Evolutionary conservation across 2,888 invertebrate genomes (phyloP).

Genomic region (Erynnis tages): DNA sequence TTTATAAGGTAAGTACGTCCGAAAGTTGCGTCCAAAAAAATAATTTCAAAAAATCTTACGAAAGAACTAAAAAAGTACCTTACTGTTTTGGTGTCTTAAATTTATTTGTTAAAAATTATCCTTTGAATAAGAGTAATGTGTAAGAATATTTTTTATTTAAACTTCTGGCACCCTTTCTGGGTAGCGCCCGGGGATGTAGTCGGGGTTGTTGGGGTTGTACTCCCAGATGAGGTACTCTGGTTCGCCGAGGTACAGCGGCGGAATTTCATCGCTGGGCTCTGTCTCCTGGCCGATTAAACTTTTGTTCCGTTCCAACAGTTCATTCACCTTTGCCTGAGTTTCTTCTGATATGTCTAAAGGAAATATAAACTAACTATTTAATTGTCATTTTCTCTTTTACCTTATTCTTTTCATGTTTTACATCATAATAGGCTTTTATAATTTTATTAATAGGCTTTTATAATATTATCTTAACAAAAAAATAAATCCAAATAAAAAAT

Average conservation of each 20-base stretch:
- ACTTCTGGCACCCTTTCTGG: slow-evolving; percentile 64
- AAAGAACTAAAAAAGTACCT: not conserved
- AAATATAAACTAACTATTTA: not conserved
- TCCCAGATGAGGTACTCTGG: slow-evolving; percentile 78
- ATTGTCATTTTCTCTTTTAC: too few relatives aligned
- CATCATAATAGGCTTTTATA: too few relatives aligned
- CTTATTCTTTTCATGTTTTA: too few relatives aligned
- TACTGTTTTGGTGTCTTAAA: not conserved
- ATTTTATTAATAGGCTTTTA: too few relatives aligned
- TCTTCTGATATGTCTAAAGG: slow-evolving; percentile 66
- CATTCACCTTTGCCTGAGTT: slow-evolving; percentile 64
- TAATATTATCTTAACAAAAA: too few relatives aligned
- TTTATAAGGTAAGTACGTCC: too few relatives aligned
- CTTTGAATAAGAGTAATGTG: too few relatives aligned
- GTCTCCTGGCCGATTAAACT: slow-evolving; percentile 55
- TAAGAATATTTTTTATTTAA: slow-evolving; percentile 37
- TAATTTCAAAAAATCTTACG: not conserved
- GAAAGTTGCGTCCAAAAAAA: too few relatives aligned
- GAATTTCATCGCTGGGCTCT: slow-evolving; percentile 70
- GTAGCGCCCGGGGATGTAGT: slow-evolving; percentile 66
- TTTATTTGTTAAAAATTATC: too few relatives aligned
- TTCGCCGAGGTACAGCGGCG: slow-evolving; percentile 70
- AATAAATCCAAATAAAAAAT: too few relatives aligned
- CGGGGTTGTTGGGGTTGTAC: slow-evolving; percentile 74
- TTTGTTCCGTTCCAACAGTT: slow-evolving; percentile 71